Percentiles rank a stretch among this genome's conserved stretches.
phyloP scores from a whole-genome alignment of 2,797 vertebrate genomes.

The Syngnathus acus region DNA sequence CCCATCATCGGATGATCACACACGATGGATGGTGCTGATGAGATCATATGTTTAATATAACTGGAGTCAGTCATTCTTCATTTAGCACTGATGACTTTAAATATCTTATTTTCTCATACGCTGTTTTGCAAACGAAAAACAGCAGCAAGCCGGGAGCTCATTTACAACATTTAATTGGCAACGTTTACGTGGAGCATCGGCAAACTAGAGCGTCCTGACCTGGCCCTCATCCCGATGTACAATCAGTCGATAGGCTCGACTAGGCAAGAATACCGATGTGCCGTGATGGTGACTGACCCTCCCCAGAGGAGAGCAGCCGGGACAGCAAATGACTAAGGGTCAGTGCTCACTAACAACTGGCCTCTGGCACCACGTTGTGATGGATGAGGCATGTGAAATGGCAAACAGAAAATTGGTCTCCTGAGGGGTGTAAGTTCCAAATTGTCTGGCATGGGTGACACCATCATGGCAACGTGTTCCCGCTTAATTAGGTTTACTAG shows the following conservation, averaged over 20 bases:
- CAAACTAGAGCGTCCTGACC: neutral
- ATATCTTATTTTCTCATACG: neutral
- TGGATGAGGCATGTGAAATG: constrained; percentile 41
- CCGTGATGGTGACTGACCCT: constrained; percentile 15
- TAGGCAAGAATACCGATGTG: constrained; percentile 14
- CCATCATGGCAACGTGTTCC: neutral
- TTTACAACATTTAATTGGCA: neutral
- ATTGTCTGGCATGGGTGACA: constrained; percentile 17
- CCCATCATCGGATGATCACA: neutral
- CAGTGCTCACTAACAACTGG: constrained; percentile 27
- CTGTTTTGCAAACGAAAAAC: neutral
- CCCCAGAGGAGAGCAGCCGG: constrained; percentile 9
- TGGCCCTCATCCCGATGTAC: neutral
- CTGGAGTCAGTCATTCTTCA: neutral
- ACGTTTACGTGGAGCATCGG: neutral
- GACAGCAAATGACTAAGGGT: constrained; percentile 15
- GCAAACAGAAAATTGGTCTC: constrained; percentile 16
- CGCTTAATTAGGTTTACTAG: neutral
- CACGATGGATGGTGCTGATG: neutral
- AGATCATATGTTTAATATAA: neutral
- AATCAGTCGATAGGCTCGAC: constrained; percentile 21
- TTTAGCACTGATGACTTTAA: neutral
- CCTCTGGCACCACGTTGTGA: constrained; percentile 39
- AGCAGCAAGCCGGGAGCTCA: neutral
- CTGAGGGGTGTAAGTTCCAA: constrained; percentile 27